Conservation (phyloP, 2,888 invertebrate species). For the Epistrophella euchroma region DNA sequence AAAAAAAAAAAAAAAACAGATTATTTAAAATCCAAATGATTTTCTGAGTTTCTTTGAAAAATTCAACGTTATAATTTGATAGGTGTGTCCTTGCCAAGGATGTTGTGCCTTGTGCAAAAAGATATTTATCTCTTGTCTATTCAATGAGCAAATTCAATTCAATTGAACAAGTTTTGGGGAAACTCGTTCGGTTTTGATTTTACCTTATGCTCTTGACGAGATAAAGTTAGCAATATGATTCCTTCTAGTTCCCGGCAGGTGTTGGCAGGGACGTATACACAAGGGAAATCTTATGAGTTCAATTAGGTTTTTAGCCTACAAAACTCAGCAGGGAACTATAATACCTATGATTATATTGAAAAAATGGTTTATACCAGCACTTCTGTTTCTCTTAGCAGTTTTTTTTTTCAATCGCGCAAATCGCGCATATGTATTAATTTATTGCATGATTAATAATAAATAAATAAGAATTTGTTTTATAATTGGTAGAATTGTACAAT, state of each 20-base stretch:
- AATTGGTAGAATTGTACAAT: not conserved
- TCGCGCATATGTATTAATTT: not conserved
- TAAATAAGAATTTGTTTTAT: not conserved
- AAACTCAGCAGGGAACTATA: not conserved
- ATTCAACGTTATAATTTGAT: conserved; percentile 6
- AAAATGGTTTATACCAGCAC: too few species aligned
- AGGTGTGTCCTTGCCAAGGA: conserved; percentile 42
- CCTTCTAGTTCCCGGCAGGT: not conserved
- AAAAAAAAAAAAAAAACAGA: not conserved
- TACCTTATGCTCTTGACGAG: not conserved
- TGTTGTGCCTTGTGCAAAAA: not conserved
- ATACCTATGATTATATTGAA: not conserved
- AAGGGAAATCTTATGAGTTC: not conserved
- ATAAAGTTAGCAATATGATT: not conserved
- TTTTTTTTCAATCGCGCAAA: not conserved
- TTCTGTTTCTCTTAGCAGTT: too few species aligned
- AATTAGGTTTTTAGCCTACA: not conserved
- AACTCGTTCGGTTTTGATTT: conserved; percentile 27
- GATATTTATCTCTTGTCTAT: not conserved
- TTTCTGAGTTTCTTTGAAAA: not conserved
- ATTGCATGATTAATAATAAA: not conserved
- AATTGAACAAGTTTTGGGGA: conserved; percentile 42
- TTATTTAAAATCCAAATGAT: conserved; percentile 31
- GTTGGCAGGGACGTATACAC: not conserved
- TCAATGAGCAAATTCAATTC: conserved; percentile 45